Conservation (phyloP, 2,113 vertebrate species). For the Trichomycterus rosablanca region DNA sequence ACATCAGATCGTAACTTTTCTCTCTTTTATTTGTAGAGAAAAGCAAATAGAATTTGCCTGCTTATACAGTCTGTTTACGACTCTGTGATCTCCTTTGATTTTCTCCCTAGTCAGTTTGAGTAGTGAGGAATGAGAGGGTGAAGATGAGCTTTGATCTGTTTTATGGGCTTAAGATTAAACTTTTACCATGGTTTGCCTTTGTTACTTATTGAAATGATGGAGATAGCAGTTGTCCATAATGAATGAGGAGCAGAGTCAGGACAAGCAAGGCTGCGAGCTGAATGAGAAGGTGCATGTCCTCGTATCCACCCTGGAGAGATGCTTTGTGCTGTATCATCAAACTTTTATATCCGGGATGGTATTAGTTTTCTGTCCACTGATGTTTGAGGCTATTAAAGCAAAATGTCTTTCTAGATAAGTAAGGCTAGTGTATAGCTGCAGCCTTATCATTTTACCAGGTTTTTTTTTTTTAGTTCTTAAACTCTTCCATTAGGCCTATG, state of each 20-base stretch:
- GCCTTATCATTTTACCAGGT: too few relatives aligned
- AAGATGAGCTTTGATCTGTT: constrained; percentile 37
- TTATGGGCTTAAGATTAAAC: constrained; percentile 34
- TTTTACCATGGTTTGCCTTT: constrained; percentile 37
- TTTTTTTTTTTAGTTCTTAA: too few relatives aligned
- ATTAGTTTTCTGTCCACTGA: background rate
- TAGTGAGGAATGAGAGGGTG: constrained; percentile 10
- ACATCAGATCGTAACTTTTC: constrained; percentile 1
- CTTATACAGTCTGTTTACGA: constrained; percentile 27
- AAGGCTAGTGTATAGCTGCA: too few relatives aligned
- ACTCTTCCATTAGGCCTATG: too few relatives aligned
- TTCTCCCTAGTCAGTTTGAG: constrained; percentile 16
- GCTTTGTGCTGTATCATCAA: constrained; percentile 29
- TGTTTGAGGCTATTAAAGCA: constrained; percentile 21
- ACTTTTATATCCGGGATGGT: constrained; percentile 21
- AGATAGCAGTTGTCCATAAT: constrained; percentile 40
- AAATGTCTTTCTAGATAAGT: too few relatives aligned
- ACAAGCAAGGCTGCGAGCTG: constrained; percentile 19
- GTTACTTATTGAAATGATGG: constrained; percentile 44
- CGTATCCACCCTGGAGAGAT: constrained; percentile 19
- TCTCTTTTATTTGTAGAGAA: constrained; percentile 14
- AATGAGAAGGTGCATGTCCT: constrained; percentile 31
- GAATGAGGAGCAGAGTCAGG: constrained; percentile 30
- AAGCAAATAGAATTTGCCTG: background rate
- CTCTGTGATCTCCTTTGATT: constrained; percentile 21